Evolutionary conservation across 1,140 invertebrate species (phyloP).

Genomic region (Heliothis virescens): DNA sequence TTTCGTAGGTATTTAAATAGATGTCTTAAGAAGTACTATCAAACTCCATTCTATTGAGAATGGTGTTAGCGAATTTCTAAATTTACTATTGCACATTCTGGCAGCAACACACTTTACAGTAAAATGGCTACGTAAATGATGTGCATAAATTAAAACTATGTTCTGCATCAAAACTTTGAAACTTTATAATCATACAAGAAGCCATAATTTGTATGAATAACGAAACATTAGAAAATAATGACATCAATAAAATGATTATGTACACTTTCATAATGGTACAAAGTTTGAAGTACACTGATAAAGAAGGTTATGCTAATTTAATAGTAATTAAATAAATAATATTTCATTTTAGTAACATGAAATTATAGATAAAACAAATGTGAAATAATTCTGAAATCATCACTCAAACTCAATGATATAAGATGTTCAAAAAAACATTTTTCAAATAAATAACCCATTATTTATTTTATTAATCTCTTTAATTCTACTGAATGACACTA

Average conservation of each 20-base stretch:
- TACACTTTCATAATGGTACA: neutral
- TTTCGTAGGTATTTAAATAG: neutral
- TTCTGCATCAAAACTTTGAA: neutral
- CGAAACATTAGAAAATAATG: too few species aligned
- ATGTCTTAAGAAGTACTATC: slow-evolving; percentile 78
- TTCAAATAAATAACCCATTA: too few species aligned
- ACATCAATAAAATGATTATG: too few species aligned
- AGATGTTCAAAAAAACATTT: too few species aligned
- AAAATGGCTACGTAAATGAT: slow-evolving; percentile 57
- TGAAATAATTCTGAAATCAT: neutral
- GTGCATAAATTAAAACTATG: slow-evolving; percentile 58
- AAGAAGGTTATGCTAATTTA: neutral
- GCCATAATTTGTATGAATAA: neutral
- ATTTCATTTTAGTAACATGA: neutral
- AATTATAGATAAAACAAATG: neutral
- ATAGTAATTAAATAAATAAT: neutral
- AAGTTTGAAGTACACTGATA: slow-evolving; percentile 3
- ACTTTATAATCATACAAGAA: neutral
- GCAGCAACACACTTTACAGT: slow-evolving; percentile 62
- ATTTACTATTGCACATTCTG: slow-evolving; percentile 64
- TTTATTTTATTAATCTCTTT: neutral
- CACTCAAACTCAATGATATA: too few species aligned
- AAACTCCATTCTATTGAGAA: slow-evolving; percentile 72
- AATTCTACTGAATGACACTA: neutral
- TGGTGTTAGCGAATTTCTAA: slow-evolving; percentile 74